Evolutionary conservation across 2,888 invertebrate species (phyloP), one percentile per base, ranked within the genome.

Genomic region (Nemoura dubitans): DNA sequence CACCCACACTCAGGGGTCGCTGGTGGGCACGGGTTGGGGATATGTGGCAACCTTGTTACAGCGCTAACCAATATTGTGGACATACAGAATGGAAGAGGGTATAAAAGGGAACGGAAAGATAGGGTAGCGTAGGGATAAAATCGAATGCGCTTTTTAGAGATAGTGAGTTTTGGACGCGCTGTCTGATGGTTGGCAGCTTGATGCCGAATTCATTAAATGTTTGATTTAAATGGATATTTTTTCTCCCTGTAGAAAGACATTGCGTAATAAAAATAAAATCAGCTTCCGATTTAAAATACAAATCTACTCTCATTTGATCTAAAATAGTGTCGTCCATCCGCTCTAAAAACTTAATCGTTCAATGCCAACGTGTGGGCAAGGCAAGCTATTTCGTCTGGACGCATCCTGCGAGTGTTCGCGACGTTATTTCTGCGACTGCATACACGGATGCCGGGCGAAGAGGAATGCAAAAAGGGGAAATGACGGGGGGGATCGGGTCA

Each of bases 11-110:
- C 77, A 82, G 78, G 83, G 86, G 83, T 83, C 83, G 81, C 85
- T 86, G 29, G 83, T 85, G 86, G 43, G 85, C 85, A 87, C 59
- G 59, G 59, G 59, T 14, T 7, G 59, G 21, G 59, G 30, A 87
- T 78, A 88, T 83, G n/a, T 89, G 90, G 90, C 91, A 91, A 92
- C 92, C 89, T 88, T 90, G 91, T 91, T 29, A 84, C 89, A 89
- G 91, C 91, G 91, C 91, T 91, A 91, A 92, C 92, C 92, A 92
- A 92, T 92, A 92, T 92, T 92, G 92, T 92, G 92, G 92, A 92
- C 92, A 91, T 88, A 83, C 86, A 86, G 86, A 88, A 83, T 82
- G 36, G 30, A 82, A 82, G 43, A 59, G 83, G 26, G 83, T 30
- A 30, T 81, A 14, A 28, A 78, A 78, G 78, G 83, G 59, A 43